phyloP scores from a whole-genome alignment of 2,888 invertebrate genomes.

The Aleiodes alternator region DNA sequence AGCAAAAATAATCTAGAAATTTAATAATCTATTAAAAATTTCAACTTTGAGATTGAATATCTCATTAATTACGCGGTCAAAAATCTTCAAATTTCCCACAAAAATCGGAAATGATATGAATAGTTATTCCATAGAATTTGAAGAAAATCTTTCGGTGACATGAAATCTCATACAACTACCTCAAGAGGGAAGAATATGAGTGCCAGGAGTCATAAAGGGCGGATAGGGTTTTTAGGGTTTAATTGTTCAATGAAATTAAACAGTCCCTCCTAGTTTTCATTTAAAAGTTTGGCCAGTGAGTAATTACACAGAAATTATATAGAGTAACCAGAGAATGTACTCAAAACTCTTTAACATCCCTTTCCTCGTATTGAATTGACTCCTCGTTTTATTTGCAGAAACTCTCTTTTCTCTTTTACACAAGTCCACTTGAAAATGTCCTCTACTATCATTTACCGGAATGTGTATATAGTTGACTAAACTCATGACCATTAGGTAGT shows the following conservation, averaged over 20 bases:
- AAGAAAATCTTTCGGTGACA: no score
- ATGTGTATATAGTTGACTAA: constrained; percentile 61
- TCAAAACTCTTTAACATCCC: constrained; percentile 35
- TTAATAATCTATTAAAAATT: no score
- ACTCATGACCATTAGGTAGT: constrained; percentile 71
- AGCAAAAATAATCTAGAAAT: no score
- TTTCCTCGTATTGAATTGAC: constrained; percentile 36
- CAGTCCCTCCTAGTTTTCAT: constrained; percentile 54
- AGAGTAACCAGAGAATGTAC: constrained; percentile 52
- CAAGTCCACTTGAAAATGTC: constrained; percentile 45
- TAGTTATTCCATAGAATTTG: no score
- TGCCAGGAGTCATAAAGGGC: constrained; percentile 49
- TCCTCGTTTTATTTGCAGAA: constrained; percentile 20
- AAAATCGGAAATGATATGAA: no score
- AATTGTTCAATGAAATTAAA: constrained; percentile 73
- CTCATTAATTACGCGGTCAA: no score
- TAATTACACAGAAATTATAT: constrained; percentile 73
- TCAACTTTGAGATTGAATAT: constrained; percentile 30
- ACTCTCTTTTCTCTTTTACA: constrained; percentile 55
- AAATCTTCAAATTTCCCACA: no score
- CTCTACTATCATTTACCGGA: constrained; percentile 52
- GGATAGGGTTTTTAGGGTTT: constrained; percentile 68
- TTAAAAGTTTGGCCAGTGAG: constrained; percentile 55
- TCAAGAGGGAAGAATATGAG: constrained; percentile 30
- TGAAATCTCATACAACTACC: no score